Evolutionary conservation across 1,140 invertebrate species (phyloP), one percentile per base, ranked within the genome.

Genomic region (Aphelinus atriplicis): DNA sequence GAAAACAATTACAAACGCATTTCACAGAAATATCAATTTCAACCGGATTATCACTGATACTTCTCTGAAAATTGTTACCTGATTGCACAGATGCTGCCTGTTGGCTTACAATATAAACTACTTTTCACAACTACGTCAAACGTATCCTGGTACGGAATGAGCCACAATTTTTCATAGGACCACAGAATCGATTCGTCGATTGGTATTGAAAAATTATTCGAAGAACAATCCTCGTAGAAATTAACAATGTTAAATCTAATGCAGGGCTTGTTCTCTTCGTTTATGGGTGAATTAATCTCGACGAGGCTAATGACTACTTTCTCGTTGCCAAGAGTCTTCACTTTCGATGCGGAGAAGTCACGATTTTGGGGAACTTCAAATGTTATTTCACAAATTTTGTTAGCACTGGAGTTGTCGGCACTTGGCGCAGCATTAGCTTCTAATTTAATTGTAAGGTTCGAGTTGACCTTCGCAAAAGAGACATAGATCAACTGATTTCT

Each of bases 401-500:
- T 26, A 26, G 26, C 26, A 26, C 26, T 26, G 2, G 7, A 5
- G n/a, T 63, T 53, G 1, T 50, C 47, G 2, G 6, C n/a, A 5
- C 26, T 57, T 3, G 42, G 5, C 9, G 47, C 26, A 7, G 47
- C 57, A 0, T 5, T 51, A 42, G 56, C 50, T 45, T 61, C 68
- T 1, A 70, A 45, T 7, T 51, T 26, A 43, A 70, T 45, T 4
- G 7, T 6, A 2, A 61, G 3, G 26, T 70, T 26, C 1, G 43
- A 53, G 10, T 70, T 70, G n/a, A 50, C 26, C 43, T 70, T 70
- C 7, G 58, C 47, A 50, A 51, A 70, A 9, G 68, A 70, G 10
- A 70, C 26, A 26, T 70, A 70, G 2, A 70, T 7, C 48, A 61
- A 10, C 26, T 70, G 10, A 9, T 70, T 61, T 2, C 46, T 6